Base-by-base conservation (phyloP, 2,113 vertebrate genomes). In the Sardina pilchardus region DNA sequence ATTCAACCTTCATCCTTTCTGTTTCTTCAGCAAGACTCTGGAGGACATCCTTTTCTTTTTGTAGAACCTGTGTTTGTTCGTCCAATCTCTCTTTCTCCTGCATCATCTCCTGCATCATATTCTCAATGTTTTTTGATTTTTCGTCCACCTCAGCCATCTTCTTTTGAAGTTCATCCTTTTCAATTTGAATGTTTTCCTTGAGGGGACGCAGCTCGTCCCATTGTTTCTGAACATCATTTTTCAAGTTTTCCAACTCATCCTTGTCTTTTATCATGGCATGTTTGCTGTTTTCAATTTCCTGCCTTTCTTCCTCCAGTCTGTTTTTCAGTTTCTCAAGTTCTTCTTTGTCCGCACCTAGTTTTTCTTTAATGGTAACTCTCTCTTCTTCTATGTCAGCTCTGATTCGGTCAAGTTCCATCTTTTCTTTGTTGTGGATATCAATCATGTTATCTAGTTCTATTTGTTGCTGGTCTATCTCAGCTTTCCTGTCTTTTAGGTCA, bases 321-420 rank as follows among this genome's bases (percentile, higher is more conserved):
- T 56, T 19, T 56, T 21, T 21, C 50, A 56, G 16, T 56, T 56
- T 56, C 50, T 56, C 50, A 56, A 56, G 56, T 63, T 83, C 24
- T 50, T 56, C 50, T 56, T 17, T 84, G 1, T 53, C 36, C 42
- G 6, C 19, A 7, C 81, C 48, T 71, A 84, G 43, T 43, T 78
- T 80, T 14, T 85, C 63, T 36, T 85, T 81, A 17, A 85, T 34
- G 26, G 56, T 56, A 14, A 17, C 0, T 71, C 12, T 0, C 50
- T 50, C 24, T 17, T 56, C 50, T 56, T 56, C 50, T 4, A 86
- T 1, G 3, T 85, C 82, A 19, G 0, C 81, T 26, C 82, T 87
- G 1, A 88, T 47, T 36, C 83, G 78, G 63, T 39, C 81, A 21
- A 91, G 24, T 9, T 87, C 34, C 75, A 45, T 47, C 85, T 59